Evolutionary conservation across 2,113 vertebrate genomes (phyloP).

Genomic region (Centropus bengalensis): DNA sequence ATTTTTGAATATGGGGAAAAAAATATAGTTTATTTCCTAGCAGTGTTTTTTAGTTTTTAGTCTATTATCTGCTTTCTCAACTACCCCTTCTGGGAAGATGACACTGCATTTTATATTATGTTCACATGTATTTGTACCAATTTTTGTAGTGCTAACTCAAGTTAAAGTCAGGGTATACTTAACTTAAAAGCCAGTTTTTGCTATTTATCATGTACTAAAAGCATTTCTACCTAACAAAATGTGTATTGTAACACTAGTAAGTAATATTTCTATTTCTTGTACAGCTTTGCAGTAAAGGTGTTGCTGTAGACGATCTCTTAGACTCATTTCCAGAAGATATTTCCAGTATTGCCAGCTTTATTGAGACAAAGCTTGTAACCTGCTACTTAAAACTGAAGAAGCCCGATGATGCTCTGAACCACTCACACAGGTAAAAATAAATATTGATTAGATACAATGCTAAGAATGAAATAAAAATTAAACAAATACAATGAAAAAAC

Average conservation of each 20-base stretch:
- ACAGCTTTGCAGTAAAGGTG: constrained; percentile 76
- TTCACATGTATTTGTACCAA: neutral
- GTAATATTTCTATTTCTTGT: constrained; percentile 9
- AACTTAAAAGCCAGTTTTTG: neutral
- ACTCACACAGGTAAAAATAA: constrained; percentile 77
- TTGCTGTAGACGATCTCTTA: constrained; percentile 59
- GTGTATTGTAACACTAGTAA: neutral
- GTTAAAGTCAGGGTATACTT: neutral
- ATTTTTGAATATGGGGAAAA: neutral
- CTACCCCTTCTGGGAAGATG: neutral
- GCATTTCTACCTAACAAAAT: neutral
- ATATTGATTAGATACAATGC: neutral
- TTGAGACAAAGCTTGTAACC: constrained; percentile 76
- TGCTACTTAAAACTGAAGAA: constrained; percentile 77
- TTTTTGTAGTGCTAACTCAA: neutral
- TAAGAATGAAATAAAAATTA: neutral
- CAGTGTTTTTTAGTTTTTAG: neutral
- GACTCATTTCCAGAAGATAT: constrained; percentile 73
- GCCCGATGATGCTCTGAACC: constrained; percentile 74
- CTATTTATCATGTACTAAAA: neutral
- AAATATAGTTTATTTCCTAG: neutral
- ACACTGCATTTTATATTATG: neutral
- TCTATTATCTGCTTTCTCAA: neutral
- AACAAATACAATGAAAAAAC: neutral
- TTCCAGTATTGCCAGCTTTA: constrained; percentile 73